Base-by-base conservation (phyloP, 2,113 vertebrate species). In the Erythrocercus mccallii region DNA sequence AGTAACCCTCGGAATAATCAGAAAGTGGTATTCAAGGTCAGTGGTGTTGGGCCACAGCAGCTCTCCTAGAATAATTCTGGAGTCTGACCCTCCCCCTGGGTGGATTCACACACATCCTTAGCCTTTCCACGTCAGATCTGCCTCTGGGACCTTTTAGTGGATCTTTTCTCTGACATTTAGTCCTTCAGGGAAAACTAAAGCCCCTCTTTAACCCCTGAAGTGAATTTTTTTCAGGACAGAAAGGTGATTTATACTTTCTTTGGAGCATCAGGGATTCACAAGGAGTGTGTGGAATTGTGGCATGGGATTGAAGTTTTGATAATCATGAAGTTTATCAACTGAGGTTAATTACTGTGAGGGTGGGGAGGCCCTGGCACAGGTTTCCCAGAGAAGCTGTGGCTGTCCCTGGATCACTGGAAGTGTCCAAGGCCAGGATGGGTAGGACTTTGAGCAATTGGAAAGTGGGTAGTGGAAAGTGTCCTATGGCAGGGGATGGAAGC, bases 21-120 rank as follows among this genome's bases (percentile, higher is more conserved):
- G 79, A 99, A 98, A 94, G 97, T 98, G 40, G 87, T 98, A 72
- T 87, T 99, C 40, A 99, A 99, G 98, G 99, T 99, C 77, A 97
- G 91, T 60, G 48, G n/a, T 12, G 8, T 5, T 77, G 69, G 28
- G 61, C 48, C 12, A 5, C 42, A 51, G 8, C 12, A 24, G 35
- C 37, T 92, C 42, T 61, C 42, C 62, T 65, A 44, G 72, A 33
- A 51, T 19, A 77, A 42, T 27, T 23, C 6, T 5, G 9, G 8
- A 45, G 12, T 65, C 30, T 50, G 17, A 5, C 35, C 35, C 25
- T 74, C 14, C n/a, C 14, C 10, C 27, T 38, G 9, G 10, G 27
- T 73, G 33, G 44, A 28, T 71, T 62, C 37, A 11, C 61, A 6
- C 7, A 4, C 24, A 8, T 38, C 25, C 17, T 58, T 38, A 50